A percentile compares a stretch with the other conserved stretches of the same genome.
Evolutionary conservation across 1,140 invertebrate species (phyloP).

Genomic region (Drosophila littoralis): DNA sequence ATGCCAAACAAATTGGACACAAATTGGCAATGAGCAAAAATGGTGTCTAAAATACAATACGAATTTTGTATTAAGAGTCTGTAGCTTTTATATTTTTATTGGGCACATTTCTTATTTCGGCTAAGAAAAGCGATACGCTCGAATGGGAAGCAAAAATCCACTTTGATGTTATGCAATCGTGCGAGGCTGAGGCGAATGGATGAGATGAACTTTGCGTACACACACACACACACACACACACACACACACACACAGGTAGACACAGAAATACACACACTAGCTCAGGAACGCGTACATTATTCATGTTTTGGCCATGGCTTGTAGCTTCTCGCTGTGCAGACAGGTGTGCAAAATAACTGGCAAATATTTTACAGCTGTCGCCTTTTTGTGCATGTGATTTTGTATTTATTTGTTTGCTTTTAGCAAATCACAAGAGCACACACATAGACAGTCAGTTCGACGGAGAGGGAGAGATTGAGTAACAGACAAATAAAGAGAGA

Average conservation of each 20-base stretch:
- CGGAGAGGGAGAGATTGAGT: background rate
- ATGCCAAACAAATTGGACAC: constrained; percentile 36
- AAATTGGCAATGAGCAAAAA: constrained; percentile 31
- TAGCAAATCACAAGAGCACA: constrained; percentile 16
- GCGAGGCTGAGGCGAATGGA: constrained; percentile 44
- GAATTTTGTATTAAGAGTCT: constrained; percentile 48
- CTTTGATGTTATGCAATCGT: constrained; percentile 76
- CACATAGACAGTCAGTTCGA: background rate
- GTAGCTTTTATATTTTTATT: constrained; percentile 8
- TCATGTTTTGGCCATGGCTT: constrained; percentile 53
- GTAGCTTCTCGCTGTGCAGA: constrained; percentile 51
- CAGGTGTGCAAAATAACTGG: constrained; percentile 78
- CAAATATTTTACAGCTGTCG: constrained; percentile 70
- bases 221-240: constrained; percentile 1
- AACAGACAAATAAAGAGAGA: background rate
- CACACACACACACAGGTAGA: constrained; percentile 1
- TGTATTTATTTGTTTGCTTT: constrained; percentile 40
- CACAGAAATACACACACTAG: background rate
- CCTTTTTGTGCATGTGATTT: constrained; percentile 45
- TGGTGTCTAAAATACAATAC: constrained; percentile 52
- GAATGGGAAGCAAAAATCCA: constrained; percentile 49
- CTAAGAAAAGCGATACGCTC: constrained; percentile 43
- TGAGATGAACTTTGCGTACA: constrained; percentile 15
- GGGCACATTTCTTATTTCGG: constrained; percentile 23
- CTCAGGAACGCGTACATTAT: constrained; percentile 57